phyloP scores from a whole-genome alignment of 2,113 vertebrate genomes.

The Scortum barcoo region DNA sequence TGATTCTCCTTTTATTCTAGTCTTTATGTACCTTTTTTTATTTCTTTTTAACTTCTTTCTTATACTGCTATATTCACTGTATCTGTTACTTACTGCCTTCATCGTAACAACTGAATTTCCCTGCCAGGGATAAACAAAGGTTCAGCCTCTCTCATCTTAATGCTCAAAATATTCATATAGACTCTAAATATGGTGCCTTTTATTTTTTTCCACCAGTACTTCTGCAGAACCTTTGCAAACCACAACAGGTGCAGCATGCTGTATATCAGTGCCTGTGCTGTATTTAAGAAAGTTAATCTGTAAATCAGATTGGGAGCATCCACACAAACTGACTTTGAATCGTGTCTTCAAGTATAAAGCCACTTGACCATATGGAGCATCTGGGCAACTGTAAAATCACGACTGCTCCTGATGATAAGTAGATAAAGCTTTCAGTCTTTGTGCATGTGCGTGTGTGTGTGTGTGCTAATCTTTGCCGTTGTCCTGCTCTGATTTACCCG shows the following conservation, averaged over 20 bases:
- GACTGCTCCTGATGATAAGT: constrained; percentile 62
- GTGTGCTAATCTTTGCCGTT: constrained; percentile 38
- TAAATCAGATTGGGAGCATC: constrained; percentile 69
- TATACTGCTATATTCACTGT: no score
- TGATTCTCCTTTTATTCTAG: no score
- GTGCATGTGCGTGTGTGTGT: constrained; percentile 8
- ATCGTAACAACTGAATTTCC: no score
- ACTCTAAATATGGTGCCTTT: background rate
- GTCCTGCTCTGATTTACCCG: constrained; percentile 21
- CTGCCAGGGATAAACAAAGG: no score
- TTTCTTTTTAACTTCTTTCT: no score
- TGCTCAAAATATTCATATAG: no score
- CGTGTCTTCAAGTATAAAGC: constrained; percentile 60
- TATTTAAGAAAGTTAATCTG: constrained; percentile 69
- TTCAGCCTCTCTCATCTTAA: no score
- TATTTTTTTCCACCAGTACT: background rate
- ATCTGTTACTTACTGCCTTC: no score
- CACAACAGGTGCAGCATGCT: constrained; percentile 43
- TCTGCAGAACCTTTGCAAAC: background rate
- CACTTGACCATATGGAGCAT: constrained; percentile 69
- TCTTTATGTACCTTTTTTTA: no score
- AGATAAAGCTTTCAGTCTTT: constrained; percentile 53
- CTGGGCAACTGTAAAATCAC: constrained; percentile 40
- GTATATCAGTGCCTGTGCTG: constrained; percentile 12
- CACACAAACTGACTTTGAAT: constrained; percentile 54